These are phyloP conservation scores for Aleiodes sp. DNA, from an alignment of 1,140 invertebrate species.

Conservation along the genomic window DNA sequence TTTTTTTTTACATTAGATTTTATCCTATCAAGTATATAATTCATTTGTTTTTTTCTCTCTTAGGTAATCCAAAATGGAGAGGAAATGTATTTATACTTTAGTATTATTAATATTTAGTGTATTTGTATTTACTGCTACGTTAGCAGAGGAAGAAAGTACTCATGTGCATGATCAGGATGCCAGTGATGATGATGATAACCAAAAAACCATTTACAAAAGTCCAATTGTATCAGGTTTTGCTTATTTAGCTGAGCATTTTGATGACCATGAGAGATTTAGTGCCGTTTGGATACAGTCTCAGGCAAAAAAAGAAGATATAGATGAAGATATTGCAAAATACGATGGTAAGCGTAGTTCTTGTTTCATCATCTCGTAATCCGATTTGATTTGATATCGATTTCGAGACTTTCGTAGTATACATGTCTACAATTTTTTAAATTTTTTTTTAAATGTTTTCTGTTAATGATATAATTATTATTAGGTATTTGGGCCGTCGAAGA, in stretches of 20 bases:
- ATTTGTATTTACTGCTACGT: background rate
- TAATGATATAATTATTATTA: constrained; percentile 51
- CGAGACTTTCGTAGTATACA: too few species aligned
- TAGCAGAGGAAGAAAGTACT: background rate
- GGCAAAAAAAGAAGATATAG: constrained; percentile 92
- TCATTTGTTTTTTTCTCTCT: background rate
- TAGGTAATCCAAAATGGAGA: background rate
- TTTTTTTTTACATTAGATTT: too few species aligned
- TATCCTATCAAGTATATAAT: too few species aligned
- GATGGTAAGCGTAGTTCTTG: constrained; percentile 87
- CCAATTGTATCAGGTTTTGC: constrained; percentile 69
- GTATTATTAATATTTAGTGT: background rate
- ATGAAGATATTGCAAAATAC: constrained; percentile 94
- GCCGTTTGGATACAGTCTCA: constrained; percentile 88
- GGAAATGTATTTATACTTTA: background rate
- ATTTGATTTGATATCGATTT: constrained; percentile 19
- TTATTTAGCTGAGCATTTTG: constrained; percentile 91
- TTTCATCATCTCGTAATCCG: constrained; percentile 22
- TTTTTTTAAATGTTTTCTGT: too few species aligned
- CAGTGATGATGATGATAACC: constrained; percentile 29
- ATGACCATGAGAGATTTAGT: constrained; percentile 78
- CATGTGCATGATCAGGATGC: constrained; percentile 34
- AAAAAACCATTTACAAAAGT: constrained; percentile 64
- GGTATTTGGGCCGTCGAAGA: constrained; percentile 82
- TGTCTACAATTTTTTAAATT: background rate